Evolutionary conservation across 2,797 vertebrate genomes (phyloP), one percentile per base, ranked within the genome.

Genomic region (Microctenopoma steveboyesi): DNA sequence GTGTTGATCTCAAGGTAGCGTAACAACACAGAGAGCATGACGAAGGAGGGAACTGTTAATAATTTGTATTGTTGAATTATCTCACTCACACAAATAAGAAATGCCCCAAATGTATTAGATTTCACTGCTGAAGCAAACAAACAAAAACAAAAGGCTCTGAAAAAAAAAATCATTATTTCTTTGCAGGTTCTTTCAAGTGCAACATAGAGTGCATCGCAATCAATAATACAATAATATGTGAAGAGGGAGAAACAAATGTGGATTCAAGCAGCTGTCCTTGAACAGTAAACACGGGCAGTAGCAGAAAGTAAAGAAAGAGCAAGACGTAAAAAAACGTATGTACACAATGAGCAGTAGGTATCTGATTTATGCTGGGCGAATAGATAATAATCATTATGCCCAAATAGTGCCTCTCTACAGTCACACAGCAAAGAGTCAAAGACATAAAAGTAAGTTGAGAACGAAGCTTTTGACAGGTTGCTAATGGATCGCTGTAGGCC

Each of bases 401-500:
- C 84, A 87, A 90, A 91, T 88, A 88, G 83, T 59, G 81, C 69
- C 73, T 91, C 83, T 88, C 75, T 75, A 89, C 85, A 85, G 84
- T 89, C 86, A 87, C 87, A 89, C 80, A 84, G 88, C 76, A 81
- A 86, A 91, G 89, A 86, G 89, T 91, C 86, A 85, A 86, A 93
- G 90, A 92, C 91, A 93, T 93, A 94, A 94, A 92, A 94, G 92
- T 92, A 92, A 92, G 91, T 94, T 92, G 86, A 86, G 90, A 93
- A 91, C 87, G 89, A 92, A 91, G 92, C 93, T 89, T 93, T 92
- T 96, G 94, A 96, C 94, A 95, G 93, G 87, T 89, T 94, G 94
- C 90, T 95, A 95, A 95, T 95, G 93, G 94, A 95, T 95, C 87
- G 92, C 93, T 95, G 91, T 92, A 87, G 94, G 94, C 92, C 94